These are phyloP conservation scores for Ochlodes sylvanus DNA, from an alignment of 2,888 invertebrate genomes.

Conservation along the genomic window DNA sequence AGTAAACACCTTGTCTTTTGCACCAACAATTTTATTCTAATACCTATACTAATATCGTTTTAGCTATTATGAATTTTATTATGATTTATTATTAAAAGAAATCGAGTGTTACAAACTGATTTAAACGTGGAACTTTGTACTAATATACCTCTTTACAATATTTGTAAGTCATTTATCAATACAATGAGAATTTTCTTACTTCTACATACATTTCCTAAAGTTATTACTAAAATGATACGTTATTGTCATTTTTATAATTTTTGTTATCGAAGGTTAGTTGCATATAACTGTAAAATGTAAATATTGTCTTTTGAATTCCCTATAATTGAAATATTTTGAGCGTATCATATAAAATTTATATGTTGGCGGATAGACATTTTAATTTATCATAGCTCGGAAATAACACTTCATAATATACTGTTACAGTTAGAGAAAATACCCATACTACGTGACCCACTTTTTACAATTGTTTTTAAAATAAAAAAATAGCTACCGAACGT, in stretches of 20 bases:
- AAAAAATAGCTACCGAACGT: too few relatives aligned
- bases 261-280: background rate
- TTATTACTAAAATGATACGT: conserved; percentile 1
- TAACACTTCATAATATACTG: conserved; percentile 13
- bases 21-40: conserved; percentile 57
- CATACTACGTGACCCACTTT: too few relatives aligned
- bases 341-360: conserved; percentile 41
- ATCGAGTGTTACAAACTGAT: conserved; percentile 30
- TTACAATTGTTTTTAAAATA: too few relatives aligned
- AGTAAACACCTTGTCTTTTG: conserved; percentile 50
- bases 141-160: conserved; percentile 20
- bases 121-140: conserved; percentile 43
- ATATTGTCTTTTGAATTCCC: conserved; percentile 19
- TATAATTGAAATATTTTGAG: conserved; percentile 29
- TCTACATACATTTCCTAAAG: conserved; percentile 10
- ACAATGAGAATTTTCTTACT: conserved; percentile 20
- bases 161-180: conserved; percentile 5
- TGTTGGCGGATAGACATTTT: conserved; percentile 9
- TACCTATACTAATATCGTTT: conserved; percentile 36
- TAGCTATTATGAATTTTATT: conserved; percentile 16
- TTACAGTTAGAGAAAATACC: too few relatives aligned
- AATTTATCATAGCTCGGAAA: conserved; percentile 10
- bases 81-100: conserved; percentile 29
- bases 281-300: conserved; percentile 10
- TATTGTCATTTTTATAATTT: conserved; percentile 5